Conservation (phyloP, 2,113 vertebrate genomes). For the Xiphias gladius region DNA sequence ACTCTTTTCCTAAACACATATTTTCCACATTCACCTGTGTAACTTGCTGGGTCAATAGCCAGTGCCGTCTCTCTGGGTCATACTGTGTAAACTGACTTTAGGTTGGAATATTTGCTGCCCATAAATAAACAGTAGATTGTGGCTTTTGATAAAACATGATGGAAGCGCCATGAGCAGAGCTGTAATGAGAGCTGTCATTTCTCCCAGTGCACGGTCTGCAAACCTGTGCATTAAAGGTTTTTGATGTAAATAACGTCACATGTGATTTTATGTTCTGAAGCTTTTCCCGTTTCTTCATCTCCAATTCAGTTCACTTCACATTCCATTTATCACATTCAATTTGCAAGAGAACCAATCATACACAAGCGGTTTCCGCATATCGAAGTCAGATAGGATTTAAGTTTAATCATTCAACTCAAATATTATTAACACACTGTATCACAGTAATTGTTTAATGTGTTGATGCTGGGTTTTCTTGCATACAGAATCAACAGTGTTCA, state of each 20-base stretch:
- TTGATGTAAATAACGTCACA: slow-evolving; percentile 30
- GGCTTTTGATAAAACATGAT: slow-evolving; percentile 50
- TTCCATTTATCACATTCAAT: slow-evolving; percentile 27
- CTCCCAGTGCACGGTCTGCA: slow-evolving; percentile 12
- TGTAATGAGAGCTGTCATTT: slow-evolving; percentile 47
- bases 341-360: neutral
- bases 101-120: slow-evolving; percentile 39
- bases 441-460: neutral
- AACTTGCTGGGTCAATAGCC: slow-evolving; percentile 17
- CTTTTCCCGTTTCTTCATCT: slow-evolving; percentile 11
- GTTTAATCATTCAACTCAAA: neutral
- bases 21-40: slow-evolving; percentile 23
- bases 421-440: neutral
- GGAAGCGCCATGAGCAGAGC: slow-evolving; percentile 11
- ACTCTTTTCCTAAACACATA: neutral
- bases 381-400: neutral
- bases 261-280: slow-evolving; percentile 23
- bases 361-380: neutral
- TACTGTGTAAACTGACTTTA: slow-evolving; percentile 10
- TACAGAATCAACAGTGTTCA: slow-evolving; percentile 93
- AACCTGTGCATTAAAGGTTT: slow-evolving; percentile 7
- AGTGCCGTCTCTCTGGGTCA: slow-evolving; percentile 20
- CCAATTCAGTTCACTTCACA: neutral
- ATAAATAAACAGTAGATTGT: slow-evolving; percentile 26
- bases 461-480: slow-evolving; percentile 38